Percentiles rank a stretch among this genome's conserved stretches.
These are phyloP conservation scores for Selene dorsalis DNA, from an alignment of 2,797 vertebrate genomes.

Conservation along the genomic window DNA sequence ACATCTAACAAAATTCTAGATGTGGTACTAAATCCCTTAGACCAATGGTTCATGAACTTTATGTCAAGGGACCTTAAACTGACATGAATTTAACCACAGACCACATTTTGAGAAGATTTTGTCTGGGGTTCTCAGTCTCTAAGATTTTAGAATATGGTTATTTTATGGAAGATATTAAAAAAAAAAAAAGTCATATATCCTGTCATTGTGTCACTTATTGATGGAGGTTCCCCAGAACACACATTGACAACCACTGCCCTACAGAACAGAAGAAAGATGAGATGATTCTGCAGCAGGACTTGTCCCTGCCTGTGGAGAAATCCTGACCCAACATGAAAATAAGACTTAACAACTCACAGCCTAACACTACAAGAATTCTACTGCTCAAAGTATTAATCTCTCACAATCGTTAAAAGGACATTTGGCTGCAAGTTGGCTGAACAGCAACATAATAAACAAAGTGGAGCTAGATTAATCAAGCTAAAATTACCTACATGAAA, in stretches of 20 bases:
- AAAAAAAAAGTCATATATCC: too few species aligned
- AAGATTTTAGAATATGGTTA: too few species aligned
- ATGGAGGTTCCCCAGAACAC: too few species aligned
- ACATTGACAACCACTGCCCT: neutral
- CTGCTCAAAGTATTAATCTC: neutral
- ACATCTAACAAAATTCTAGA: neutral
- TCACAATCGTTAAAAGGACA: neutral
- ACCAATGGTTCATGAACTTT: too few species aligned
- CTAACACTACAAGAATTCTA: neutral
- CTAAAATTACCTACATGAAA: neutral
- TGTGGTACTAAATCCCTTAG: neutral
- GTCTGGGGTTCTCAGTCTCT: too few species aligned
- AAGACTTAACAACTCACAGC: neutral
- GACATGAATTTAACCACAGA: too few species aligned
- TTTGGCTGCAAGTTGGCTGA: neutral
- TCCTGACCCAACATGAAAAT: neutral
- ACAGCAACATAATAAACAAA: neutral
- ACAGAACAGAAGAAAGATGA: neutral
- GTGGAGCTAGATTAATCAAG: neutral
- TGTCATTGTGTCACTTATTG: too few species aligned
- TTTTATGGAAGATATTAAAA: too few species aligned
- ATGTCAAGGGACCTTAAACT: too few species aligned
- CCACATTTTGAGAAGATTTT: too few species aligned
- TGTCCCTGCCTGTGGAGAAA: neutral
- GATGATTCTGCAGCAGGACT: neutral